Base-by-base conservation (phyloP, 2,888 invertebrate genomes). In the Drosophila gaucha region DNA sequence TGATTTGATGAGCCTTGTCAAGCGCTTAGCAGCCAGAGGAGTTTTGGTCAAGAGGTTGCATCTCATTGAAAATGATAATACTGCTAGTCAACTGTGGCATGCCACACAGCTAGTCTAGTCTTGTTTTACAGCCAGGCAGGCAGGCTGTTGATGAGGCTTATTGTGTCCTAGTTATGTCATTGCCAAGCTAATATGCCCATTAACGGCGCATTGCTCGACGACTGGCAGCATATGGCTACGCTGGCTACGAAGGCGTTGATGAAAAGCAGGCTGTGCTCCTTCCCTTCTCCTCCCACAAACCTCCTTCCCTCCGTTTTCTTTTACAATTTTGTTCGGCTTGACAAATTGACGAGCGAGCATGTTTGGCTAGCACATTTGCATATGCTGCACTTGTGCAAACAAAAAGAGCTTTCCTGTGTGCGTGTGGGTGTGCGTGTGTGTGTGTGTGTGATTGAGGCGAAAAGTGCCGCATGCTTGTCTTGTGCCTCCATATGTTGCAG, bases 391-490 rank as follows among this genome's bases (percentile, higher is more conserved):
- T 57, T 60, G 33, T n/a, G 57, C 66, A 50, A 56, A 54, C 52
- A 60, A 31, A 18, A 16, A 31, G 38, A 39, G 35, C 20, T n/a
- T 14, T 18, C 5, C 24, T 10, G 2, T 18, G 18, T 30, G 33
- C 18, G 46, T 35, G 41, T 20, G 26, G 6, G 22, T 41, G 20
- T 20, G 16, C 26, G 36, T 18, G 43, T 33, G 10, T 22, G 31
- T 8, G n/a, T 33, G 46, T 2, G 18, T 22, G 51, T 60, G 66
- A 66, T 66, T 66, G 58, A 20, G 16, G 59, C 55, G 52, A 52
- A 36, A 67, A 67, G 60, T 62, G 73, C 63, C 67, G 66, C 50
- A 51, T 67, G 77, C 73, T 80, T 78, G 73, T 59, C 63, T 66
- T 62, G 57, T 63, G 72, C 72, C 80, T 68, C 60, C 77, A 54